Evolutionary conservation across 1,140 invertebrate genomes (phyloP), one percentile per base, ranked within the genome.

Genomic region (Papilio polytes): DNA sequence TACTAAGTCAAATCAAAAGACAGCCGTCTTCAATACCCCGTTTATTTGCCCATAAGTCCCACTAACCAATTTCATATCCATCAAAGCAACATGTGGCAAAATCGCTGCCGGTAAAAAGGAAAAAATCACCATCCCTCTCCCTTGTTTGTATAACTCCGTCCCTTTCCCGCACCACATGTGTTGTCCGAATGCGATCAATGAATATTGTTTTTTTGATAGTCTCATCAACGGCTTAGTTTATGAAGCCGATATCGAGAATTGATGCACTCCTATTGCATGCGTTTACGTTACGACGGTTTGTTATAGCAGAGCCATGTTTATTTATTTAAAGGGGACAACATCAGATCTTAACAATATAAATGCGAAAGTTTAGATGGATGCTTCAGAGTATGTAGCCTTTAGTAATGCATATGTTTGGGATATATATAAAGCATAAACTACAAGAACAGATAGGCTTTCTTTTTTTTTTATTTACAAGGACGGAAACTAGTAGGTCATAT

Each of bases 141-240:
- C 41, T 79, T 80, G 9, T 18, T 26, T 77, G 83, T 83, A 89
- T 83, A 83, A 81, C 84, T 15, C 56, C 81, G 79, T 90, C 88
- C 73, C 85, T 77, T 44, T 89, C 86, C 41, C 36, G 51, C 82
- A 51, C 70, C 85, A 91, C 89, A 90, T 89, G 88, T 93, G 91
- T 83, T 88, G 82, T 82, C 86, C 87, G 86, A 81, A 81, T 91
- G 91, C 83, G 86, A 89, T 91, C 90, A 90, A 90, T 91, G 88
- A 81, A 85, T 88, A 87, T 91, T 89, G 84, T 89, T 90, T 89
- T 89, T 89, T 89, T 85, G 85, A 89, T 89, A 91, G 85, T 87
- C 87, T 85, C 84, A 84, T 89, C 85, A 89, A 89, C 84, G 84
- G 82, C 82, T 86, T 87, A 80, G 51, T 88, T 87, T 84, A 85